Percentiles rank a stretch among this genome's conserved stretches.
These are phyloP conservation scores for Dipodomys spectabilis DNA, from an alignment of 2,113 vertebrate species.

Conservation along the genomic window DNA sequence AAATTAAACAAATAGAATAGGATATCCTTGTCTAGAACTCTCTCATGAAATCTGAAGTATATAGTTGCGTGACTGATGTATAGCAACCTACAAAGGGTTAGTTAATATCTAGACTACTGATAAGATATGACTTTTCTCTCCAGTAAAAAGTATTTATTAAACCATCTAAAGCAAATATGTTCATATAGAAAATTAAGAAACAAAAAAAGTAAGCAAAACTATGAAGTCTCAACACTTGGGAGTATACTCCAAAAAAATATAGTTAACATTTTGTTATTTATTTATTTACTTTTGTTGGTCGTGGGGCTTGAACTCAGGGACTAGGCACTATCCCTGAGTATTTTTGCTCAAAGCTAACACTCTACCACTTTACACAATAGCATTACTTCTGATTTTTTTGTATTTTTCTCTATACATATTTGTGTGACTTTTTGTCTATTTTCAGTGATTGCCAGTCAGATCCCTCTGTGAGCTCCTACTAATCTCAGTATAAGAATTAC, in stretches of 20 bases:
- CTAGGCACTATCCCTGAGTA: no score
- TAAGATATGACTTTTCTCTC: not conserved
- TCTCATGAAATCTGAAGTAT: slow-evolving; percentile 21
- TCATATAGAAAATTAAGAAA: slow-evolving; percentile 53
- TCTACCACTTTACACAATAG: not conserved
- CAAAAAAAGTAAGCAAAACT: slow-evolving; percentile 30
- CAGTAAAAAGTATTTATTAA: slow-evolving; percentile 7
- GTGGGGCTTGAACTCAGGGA: no score
- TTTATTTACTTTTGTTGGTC: no score
- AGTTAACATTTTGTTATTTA: not conserved
- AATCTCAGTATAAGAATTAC: not conserved
- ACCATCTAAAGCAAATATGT: slow-evolving; percentile 30
- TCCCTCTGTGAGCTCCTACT: not conserved
- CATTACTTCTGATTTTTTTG: not conserved
- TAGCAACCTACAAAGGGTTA: not conserved
- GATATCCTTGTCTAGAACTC: not conserved
- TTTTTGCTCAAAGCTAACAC: no score
- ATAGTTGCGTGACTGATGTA: not conserved
- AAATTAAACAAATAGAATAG: slow-evolving; percentile 10
- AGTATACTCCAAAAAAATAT: not conserved
- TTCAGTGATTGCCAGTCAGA: not conserved
- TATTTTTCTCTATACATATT: slow-evolving; percentile 29
- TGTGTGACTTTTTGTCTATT: not conserved
- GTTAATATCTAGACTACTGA: not conserved
- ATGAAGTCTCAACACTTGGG: not conserved